Evolutionary conservation across 2,113 vertebrate genomes (phyloP), one percentile per base, ranked within the genome.

Genomic region (Brachypodius melanocephalos): DNA sequence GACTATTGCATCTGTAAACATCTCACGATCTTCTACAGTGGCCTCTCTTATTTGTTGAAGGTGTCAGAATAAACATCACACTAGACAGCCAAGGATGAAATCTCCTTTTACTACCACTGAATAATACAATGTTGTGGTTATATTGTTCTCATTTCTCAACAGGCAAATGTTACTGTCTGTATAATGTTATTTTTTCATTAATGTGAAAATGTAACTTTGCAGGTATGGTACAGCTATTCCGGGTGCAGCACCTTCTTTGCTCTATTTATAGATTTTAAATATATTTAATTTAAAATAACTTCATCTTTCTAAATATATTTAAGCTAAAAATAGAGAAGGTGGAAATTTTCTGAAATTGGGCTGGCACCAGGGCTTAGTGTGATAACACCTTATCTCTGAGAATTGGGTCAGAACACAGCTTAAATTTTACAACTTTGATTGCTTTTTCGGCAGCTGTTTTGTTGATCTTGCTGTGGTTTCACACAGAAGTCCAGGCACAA

Each of bases 141-240:
- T 72, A 78, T 45, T 89, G 40, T 94, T 91, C 69, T 93, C 80
- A 38, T 89, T 24, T 79, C 38, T 46, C 88, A 89, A 76, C 5
- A 89, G 54, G 58, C 84, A 79, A 92, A 89, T 43, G 14, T 65
- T 91, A 22, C 48, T 10, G 2, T 82, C 42, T 82, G 68, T 76
- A 85, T 91, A 79, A 79, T 58, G 38, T 52, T 91, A 91, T 59
- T 95, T 93, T 96, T 95, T 86, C 55, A 84, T 95, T 94, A 94
- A 92, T 88, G 86, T 93, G 77, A 96, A 95, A 95, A 95, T 93
- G 20, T 85, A 79, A 76, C 54, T 94, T 85, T 91, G 62, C n/a
- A 89, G 82, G 17, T 87, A 46, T 51, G 85, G 85, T 57, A 79
- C 76, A 88, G 42, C 54, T 85, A 66, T 94, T 95, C 82, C 69